Conservation (phyloP, 1,140 invertebrate genomes). For the Bombus consobrinus region DNA sequence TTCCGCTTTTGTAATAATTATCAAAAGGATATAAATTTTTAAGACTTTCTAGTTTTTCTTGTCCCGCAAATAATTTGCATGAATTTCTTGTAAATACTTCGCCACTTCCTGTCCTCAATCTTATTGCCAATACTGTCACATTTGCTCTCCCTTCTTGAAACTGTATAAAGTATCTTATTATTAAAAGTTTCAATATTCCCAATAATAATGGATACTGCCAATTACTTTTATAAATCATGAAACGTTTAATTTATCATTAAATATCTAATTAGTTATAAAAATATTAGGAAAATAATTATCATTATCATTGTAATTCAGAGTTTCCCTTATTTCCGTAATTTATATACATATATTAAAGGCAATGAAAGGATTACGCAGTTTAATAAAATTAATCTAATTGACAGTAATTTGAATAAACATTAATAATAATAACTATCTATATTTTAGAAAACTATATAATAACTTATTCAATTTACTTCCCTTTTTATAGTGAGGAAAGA, state of each 20-base stretch:
- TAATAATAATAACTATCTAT: not conserved
- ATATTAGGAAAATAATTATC: not conserved
- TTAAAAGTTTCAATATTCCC: not conserved
- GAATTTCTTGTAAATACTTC: conserved; percentile 23
- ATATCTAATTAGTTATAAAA: not conserved
- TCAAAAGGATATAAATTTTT: not conserved
- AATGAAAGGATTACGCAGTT: not conserved
- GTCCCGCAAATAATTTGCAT: not conserved
- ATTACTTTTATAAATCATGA: conserved; percentile 7
- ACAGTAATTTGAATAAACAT: not conserved
- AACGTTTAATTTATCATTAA: conserved; percentile 3
- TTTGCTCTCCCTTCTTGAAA: not conserved
- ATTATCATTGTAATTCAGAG: not conserved
- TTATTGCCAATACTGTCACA: not conserved
- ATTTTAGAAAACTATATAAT: not conserved
- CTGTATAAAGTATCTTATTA: not conserved
- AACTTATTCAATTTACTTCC: not conserved
- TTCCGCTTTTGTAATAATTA: not conserved
- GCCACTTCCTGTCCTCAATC: not conserved
- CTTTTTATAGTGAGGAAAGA: not conserved
- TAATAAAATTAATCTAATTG: conserved; percentile 12
- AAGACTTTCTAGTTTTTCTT: not conserved
- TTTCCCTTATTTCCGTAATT: not conserved
- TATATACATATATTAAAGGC: conserved; percentile 9
- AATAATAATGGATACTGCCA: conserved; percentile 28